A percentile compares a stretch with the other conserved stretches of the same genome.
phyloP scores from a whole-genome alignment of 2,888 invertebrate genomes.

The Zonitis immaculata region DNA sequence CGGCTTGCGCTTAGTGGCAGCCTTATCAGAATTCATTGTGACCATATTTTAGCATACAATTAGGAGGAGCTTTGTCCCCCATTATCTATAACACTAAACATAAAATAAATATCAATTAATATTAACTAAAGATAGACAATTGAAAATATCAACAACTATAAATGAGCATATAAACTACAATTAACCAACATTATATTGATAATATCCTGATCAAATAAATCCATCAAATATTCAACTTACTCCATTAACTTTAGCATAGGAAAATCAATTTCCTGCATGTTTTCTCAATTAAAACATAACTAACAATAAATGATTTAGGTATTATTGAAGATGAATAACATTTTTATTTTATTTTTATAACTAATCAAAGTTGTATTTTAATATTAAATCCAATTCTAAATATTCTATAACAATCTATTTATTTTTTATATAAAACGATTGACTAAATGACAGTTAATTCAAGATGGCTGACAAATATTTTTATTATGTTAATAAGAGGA shows the following conservation, averaged over 20 bases:
- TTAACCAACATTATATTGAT: no score
- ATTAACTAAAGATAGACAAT: no score
- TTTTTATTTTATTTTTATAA: slow-evolving; percentile 18
- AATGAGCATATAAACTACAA: background rate
- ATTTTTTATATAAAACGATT: slow-evolving; percentile 24
- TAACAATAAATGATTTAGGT: slow-evolving; percentile 19
- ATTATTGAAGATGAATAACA: slow-evolving; percentile 18
- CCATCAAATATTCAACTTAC: slow-evolving; percentile 22
- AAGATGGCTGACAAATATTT: background rate
- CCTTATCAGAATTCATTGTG: slow-evolving; percentile 63
- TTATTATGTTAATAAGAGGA: background rate
- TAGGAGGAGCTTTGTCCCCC: slow-evolving; percentile 38
- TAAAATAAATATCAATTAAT: no score
- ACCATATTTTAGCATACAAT: slow-evolving; percentile 53
- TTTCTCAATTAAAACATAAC: slow-evolving; percentile 24
- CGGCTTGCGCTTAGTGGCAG: slow-evolving; percentile 56
- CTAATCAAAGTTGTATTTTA: slow-evolving; percentile 11
- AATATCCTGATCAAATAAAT: slow-evolving; percentile 5
- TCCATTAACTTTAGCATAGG: slow-evolving; percentile 29
- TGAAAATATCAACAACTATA: background rate
- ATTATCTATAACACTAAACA: slow-evolving; percentile 25
- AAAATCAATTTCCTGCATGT: slow-evolving; percentile 31
- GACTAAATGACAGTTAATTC: background rate
- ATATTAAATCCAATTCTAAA: slow-evolving; percentile 16
- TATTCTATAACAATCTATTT: slow-evolving; percentile 22